These are phyloP conservation scores for Thermophis baileyi DNA, from an alignment of 2,113 vertebrate genomes.

Conservation along the genomic window DNA sequence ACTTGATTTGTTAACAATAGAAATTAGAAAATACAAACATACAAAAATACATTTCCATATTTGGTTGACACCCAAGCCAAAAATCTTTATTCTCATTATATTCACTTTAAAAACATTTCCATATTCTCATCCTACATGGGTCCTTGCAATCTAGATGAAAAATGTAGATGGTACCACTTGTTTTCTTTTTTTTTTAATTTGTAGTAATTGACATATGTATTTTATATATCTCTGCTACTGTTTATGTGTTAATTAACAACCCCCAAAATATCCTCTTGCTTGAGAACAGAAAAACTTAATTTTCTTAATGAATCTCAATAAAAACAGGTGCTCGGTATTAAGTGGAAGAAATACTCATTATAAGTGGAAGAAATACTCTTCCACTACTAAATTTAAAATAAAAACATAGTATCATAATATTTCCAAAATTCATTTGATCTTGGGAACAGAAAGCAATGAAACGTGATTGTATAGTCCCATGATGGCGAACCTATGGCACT, in stretches of 20 bases:
- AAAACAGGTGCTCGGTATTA: not conserved
- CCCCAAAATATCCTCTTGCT: not conserved
- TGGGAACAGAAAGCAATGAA: not conserved
- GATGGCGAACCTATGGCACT: too few species aligned
- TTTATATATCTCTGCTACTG: not conserved
- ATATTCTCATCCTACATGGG: not conserved
- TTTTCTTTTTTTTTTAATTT: not conserved
- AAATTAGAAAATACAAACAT: not conserved
- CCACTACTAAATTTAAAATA: not conserved
- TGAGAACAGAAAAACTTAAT: not conserved
- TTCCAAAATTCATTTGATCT: not conserved
- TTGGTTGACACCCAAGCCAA: not conserved
- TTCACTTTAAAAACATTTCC: slow-evolving; percentile 7
- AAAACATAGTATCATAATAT: not conserved
- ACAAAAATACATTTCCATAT: not conserved
- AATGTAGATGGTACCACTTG: not conserved
- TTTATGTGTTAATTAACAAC: not conserved
- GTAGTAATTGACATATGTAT: not conserved
- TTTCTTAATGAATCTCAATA: not conserved
- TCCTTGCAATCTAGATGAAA: not conserved
- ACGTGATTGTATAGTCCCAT: too few species aligned
- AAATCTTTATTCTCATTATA: not conserved
- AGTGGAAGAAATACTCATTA: not conserved
- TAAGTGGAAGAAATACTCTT: not conserved
- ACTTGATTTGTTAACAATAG: not conserved